Evolutionary conservation across 2,113 vertebrate genomes (phyloP), one percentile per base, ranked within the genome.

Genomic region (Ranitomeya imitator): DNA sequence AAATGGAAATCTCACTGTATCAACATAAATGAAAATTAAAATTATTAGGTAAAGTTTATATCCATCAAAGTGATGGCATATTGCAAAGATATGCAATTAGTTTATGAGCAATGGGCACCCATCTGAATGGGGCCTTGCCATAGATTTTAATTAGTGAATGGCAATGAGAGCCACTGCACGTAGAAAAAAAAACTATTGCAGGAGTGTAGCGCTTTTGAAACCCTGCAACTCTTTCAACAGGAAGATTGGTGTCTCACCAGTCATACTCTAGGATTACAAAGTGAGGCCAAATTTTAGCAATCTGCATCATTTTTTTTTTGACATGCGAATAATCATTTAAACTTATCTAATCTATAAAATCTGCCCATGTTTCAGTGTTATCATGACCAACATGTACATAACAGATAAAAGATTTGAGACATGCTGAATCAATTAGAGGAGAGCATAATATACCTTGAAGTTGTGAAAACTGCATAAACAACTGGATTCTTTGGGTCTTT

Each of bases 401-500:
- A 12, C 2, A 21, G 5, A 45, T 45, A 8, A 16, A 18, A 74
- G 1, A 45, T 18, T 54, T 23, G 13, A 69, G n/a, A 52, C 45
- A 69, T n/a, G 37, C 8, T 55, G 0, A 3, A 54, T 52, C 2
- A 26, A 84, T 54, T 19, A 74, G 15, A 2, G 61, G 7, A 83
- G 13, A 69, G 12, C 18, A n/a, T 26, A 69, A 37, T 21, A 13
- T 97, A 99, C 98, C 98, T 99, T 92, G 98, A 99, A 89, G 98
- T 99, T 90, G 97, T 97, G 91, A 99, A 99, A 52, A 99, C 96
- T 78, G 96, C 98, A 90, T 99, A 99, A 90, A 99, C 95, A 87
- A 97, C 92, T 21, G 98, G 98, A 91, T 97, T 99, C 95, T 98
- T 99, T 73, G 97, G 97, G 92, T 99, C 98, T 93, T 99, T 99